Evolutionary conservation across 2,797 vertebrate species (phyloP), one percentile per base, ranked within the genome.

Genomic region (Poeciliopsis turneri): DNA sequence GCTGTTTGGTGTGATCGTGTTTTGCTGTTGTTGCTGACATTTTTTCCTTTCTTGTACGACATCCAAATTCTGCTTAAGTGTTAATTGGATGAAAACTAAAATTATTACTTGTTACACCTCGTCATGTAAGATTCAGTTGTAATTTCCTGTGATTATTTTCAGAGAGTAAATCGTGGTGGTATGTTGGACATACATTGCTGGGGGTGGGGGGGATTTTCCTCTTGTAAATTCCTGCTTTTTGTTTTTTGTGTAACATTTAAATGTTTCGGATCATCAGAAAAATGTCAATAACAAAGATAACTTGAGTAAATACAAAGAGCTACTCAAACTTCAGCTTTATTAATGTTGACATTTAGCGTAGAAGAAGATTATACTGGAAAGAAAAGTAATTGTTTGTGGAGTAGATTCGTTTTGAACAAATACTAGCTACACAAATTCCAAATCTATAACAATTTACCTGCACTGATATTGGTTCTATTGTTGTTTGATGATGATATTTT

Each of bases 1-100:
- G 51, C 78, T 88, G 30, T 80, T 74, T 53, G 43, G 57, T 69
- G 39, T 64, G 75, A 59, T 69, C 36, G 78, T 59, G 61, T 72
- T 49, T 64, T 59, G 72, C 43, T 74, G 78, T 30, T 75, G 77
- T 30, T 75, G 13, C 49, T 28, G 72, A 68, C 28, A 41, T 59
- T 70, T 55, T 75, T 59, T 11, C 13, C 28, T 28, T 28, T 23
- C 69, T 76, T n/a, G 47, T 12, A 53, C 72, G 18, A 73, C 36
- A 30, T 53, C 23, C 28, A n/a, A 41, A 39, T 25, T 76, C 45
- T 75, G 7, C 18, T 51, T 78, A 16, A 78, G 70, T 82, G 78
- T 43, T 75, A 59, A 66, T 74, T 70, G 12, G 12, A 36, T 66
- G 43, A 72, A 82, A 68, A 4, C 33, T 2, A 53, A 69, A 20